Evolutionary conservation across 2,113 vertebrate genomes (phyloP).

Genomic region (Percopsis transmontana): DNA sequence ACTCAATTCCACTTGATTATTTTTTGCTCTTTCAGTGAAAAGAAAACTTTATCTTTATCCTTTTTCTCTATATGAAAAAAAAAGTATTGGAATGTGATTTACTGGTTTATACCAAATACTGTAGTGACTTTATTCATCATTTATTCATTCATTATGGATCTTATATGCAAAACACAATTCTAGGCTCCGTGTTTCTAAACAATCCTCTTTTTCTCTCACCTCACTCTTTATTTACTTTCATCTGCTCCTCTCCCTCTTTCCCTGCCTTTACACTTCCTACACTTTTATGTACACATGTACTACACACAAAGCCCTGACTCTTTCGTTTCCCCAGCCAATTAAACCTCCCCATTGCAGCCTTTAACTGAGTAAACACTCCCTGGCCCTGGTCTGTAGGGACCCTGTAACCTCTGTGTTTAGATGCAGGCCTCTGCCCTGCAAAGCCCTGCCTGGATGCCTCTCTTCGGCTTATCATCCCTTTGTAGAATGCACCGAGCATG

Average conservation of each 20-base stretch:
- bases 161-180: too few relatives aligned
- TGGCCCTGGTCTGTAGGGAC: conserved; percentile 16
- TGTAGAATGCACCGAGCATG: conserved; percentile 43
- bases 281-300: neutral
- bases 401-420: neutral
- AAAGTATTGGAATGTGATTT: too few relatives aligned
- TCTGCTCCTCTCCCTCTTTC: neutral
- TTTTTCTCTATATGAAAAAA: too few relatives aligned
- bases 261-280: neutral
- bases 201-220: too few relatives aligned
- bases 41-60: too few relatives aligned
- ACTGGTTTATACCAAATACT: too few relatives aligned
- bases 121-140: neutral
- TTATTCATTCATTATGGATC: too few relatives aligned
- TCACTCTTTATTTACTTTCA: neutral
- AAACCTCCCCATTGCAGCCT: conserved; percentile 2
- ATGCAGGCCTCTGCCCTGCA: conserved; percentile 22
- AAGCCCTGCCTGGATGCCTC: conserved; percentile 1
- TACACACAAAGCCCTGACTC: neutral
- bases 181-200: too few relatives aligned
- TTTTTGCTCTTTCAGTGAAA: too few relatives aligned
- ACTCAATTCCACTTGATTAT: too few relatives aligned
- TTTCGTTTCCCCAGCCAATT: conserved; percentile 2
- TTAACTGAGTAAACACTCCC: conserved; percentile 11
- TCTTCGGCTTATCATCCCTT: conserved; percentile 54